Conservation (phyloP, 2,888 invertebrate genomes). For the Pandemis cinnamomeana region DNA sequence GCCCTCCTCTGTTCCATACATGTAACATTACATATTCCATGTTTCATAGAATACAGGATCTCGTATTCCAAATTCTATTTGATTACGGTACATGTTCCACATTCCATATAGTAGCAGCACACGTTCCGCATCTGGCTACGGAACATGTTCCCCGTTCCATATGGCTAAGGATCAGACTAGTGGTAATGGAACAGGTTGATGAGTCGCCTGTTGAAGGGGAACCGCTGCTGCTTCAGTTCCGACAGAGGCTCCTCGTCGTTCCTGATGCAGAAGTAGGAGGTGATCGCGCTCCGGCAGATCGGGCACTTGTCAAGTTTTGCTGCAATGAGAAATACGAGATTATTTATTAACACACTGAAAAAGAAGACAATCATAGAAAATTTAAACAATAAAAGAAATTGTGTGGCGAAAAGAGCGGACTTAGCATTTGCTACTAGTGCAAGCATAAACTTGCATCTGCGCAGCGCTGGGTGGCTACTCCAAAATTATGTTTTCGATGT, state of each 20-base stretch:
- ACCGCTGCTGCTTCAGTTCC: conserved; percentile 78
- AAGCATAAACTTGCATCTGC: no score
- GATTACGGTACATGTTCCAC: not conserved
- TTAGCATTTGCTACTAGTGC: no score
- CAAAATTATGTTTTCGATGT: no score
- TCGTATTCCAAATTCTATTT: no score
- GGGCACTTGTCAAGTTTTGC: conserved; percentile 93
- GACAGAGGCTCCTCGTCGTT: conserved; percentile 89
- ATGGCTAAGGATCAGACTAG: conserved; percentile 49
- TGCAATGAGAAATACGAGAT: conserved; percentile 55
- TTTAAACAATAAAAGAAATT: no score
- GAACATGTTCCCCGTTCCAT: conserved; percentile 13
- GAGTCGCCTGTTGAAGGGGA: conserved; percentile 88
- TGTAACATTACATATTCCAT: not conserved
- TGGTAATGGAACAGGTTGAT: conserved; percentile 90
- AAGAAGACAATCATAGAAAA: no score
- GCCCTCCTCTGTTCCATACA: not conserved
- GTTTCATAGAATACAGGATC: no score
- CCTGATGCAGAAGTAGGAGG: conserved; percentile 92
- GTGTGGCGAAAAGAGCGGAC: no score
- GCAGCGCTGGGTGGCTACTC: no score
- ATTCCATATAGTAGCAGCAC: not conserved
- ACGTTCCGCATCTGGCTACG: conserved; percentile 16
- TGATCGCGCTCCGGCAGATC: conserved; percentile 93
- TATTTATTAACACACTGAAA: no score